phyloP scores from a whole-genome alignment of 2,797 vertebrate genomes.

The Poliocrania exsul region DNA sequence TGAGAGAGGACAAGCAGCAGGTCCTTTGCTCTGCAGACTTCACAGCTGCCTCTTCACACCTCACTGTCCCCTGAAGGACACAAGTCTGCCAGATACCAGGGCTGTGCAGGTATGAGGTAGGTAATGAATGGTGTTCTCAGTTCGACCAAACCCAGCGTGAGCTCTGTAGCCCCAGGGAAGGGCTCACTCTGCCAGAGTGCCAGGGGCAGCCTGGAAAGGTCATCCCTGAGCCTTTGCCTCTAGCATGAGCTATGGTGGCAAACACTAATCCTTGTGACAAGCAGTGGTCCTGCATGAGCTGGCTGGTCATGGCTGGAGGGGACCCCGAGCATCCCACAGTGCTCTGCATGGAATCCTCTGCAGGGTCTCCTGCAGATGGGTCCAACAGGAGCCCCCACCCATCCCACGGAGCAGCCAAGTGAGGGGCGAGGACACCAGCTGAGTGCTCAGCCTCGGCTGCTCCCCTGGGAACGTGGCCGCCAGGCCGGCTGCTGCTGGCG shows the following conservation, averaged over 20 bases:
- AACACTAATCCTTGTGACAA: neutral
- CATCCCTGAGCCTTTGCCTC: neutral
- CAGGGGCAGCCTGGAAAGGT: fast-evolving
- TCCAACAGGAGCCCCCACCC: neutral
- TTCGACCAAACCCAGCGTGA: fast-evolving
- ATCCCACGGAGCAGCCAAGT: neutral
- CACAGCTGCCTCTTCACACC: neutral
- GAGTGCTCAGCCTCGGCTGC: neutral
- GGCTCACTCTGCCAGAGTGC: neutral
- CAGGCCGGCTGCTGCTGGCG: neutral
- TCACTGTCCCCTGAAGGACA: fast-evolving
- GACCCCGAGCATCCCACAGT: fast-evolving
- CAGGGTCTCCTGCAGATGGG: fast-evolving
- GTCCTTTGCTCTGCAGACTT: neutral
- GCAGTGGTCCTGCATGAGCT: fast-evolving
- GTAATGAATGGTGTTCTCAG: fast-evolving
- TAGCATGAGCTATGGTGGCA: fast-evolving
- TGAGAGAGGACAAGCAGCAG: neutral
- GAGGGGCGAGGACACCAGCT: neutral
- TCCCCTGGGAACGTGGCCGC: neutral
- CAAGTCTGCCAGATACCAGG: fast-evolving
- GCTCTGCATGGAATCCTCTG: neutral
- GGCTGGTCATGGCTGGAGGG: neutral
- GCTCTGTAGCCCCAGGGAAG: neutral
- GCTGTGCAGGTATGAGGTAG: neutral